These are phyloP conservation scores for Ceyx cyanopectus DNA, from an alignment of 2,113 vertebrate genomes.

Conservation along the genomic window DNA sequence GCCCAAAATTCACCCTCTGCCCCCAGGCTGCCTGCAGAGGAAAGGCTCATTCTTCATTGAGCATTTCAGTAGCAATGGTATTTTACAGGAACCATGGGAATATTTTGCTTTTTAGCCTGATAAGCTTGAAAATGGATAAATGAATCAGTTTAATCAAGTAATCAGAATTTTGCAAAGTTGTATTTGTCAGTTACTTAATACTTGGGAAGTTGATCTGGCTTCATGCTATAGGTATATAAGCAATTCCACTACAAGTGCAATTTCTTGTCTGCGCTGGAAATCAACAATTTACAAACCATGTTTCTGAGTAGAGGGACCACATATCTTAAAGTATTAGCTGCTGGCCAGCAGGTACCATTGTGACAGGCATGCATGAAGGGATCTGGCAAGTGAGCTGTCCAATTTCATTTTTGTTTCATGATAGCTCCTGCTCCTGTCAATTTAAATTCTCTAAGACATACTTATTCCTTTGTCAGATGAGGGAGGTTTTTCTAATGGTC, in stretches of 20 bases:
- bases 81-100: neutral
- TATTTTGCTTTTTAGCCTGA: neutral
- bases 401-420: neutral
- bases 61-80: neutral
- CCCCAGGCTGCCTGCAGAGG: neutral
- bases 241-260: neutral
- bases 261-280: neutral
- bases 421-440: neutral
- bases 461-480: neutral
- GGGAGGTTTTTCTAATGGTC: neutral
- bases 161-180: neutral
- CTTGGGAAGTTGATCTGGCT: neutral
- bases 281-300: neutral
- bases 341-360: neutral
- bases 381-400: neutral
- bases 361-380: neutral
- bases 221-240: neutral
- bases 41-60: neutral
- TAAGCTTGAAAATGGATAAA: neutral
- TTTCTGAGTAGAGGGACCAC: neutral
- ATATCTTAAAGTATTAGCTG: neutral
- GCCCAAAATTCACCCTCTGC: neutral
- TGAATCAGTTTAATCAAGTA: neutral
- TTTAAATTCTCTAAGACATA: neutral
- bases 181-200: neutral